Evolutionary conservation across 2,797 vertebrate species (phyloP).

Genomic region (Gallinago solitaria): DNA sequence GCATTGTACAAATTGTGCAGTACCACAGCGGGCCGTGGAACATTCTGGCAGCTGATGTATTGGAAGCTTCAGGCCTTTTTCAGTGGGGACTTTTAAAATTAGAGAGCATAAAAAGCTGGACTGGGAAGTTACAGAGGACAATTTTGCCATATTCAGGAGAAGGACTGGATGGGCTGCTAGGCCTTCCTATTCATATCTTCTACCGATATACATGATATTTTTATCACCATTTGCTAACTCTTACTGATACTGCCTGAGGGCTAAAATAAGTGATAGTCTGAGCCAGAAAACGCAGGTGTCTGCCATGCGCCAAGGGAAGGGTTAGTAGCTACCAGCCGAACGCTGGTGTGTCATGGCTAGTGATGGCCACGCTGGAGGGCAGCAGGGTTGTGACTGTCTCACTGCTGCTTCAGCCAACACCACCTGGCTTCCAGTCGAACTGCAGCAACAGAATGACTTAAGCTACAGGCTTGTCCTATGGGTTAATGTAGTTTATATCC

Average conservation of each 20-base stretch:
- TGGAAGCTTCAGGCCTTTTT: not conserved
- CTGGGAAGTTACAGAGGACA: not conserved
- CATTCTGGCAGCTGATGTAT: not conserved
- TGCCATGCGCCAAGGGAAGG: not conserved
- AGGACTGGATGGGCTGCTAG: not conserved
- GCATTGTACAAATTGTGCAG: not conserved
- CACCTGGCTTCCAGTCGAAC: not conserved
- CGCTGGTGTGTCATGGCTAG: not conserved
- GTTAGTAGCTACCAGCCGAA: not conserved
- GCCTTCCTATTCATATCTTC: not conserved
- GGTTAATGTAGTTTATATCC: not conserved
- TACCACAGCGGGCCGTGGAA: accelerated
- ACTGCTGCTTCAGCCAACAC: not conserved
- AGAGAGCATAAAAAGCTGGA: not conserved
- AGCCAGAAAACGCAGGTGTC: not conserved
- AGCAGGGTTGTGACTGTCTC: not conserved
- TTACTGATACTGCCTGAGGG: not conserved
- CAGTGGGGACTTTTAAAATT: not conserved
- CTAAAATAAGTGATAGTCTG: not conserved
- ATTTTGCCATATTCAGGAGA: not conserved
- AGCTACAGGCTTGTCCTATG: not conserved
- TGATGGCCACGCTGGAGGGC: not conserved
- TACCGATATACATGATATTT: not conserved
- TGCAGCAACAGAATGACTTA: not conserved
- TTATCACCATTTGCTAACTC: not conserved